Percentiles rank a stretch among this genome's conserved stretches.
Conservation (phyloP, 2,888 invertebrate genomes). For the Chloroclystis v-ata region DNA sequence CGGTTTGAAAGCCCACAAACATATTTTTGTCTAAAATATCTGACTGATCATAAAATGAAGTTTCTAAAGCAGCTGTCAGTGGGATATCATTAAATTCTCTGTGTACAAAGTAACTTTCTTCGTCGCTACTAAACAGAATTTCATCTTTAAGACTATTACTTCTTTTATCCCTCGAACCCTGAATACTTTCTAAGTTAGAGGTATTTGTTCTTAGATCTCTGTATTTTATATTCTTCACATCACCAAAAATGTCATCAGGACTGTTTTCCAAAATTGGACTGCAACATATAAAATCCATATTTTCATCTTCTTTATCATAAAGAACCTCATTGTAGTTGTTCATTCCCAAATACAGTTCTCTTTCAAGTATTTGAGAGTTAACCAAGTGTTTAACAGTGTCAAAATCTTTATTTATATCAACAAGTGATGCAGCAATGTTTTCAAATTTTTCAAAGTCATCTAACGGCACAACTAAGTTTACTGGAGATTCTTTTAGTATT, state of each 20-base stretch:
- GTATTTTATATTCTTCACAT: constrained; percentile 18
- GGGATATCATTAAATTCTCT: constrained; percentile 47
- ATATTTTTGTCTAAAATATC: constrained; percentile 52
- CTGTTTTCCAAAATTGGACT: constrained; percentile 33
- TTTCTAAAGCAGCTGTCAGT: constrained; percentile 57
- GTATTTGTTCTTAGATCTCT: constrained; percentile 1
- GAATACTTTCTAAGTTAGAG: background rate
- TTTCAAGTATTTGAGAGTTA: constrained; percentile 54
- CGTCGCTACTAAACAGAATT: constrained; percentile 66
- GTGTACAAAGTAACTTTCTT: constrained; percentile 47
- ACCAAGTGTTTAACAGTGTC: constrained; percentile 46
- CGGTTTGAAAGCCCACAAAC: constrained; percentile 67
- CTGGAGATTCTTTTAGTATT: constrained; percentile 29
- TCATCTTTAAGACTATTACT: constrained; percentile 46
- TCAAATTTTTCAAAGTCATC: constrained; percentile 64
- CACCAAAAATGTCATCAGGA: constrained; percentile 16
- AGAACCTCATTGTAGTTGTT: constrained; percentile 22
- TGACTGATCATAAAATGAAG: constrained; percentile 45
- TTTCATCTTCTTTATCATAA: constrained; percentile 6
- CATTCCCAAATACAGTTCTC: constrained; percentile 37
- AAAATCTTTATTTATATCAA: constrained; percentile 41
- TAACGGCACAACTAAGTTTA: constrained; percentile 46
- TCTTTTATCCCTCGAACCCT: constrained; percentile 12
- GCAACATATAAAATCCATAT: background rate
- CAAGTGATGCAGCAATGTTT: constrained; percentile 44